These are phyloP conservation scores for Atta cephalotes DNA, from an alignment of 1,140 invertebrate genomes.

Conservation along the genomic window DNA sequence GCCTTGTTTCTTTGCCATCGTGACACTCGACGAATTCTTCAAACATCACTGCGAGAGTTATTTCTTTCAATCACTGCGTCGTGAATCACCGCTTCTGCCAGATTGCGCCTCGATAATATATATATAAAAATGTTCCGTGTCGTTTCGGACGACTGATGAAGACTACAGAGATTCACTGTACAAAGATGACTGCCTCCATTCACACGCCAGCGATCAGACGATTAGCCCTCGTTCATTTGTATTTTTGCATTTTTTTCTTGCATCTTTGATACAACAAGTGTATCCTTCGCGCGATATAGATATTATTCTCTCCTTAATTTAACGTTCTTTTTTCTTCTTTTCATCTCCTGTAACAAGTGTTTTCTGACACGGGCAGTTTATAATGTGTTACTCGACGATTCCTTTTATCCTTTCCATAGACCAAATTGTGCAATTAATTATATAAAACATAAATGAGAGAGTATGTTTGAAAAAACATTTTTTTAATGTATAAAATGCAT, in stretches of 20 bases:
- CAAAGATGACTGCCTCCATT: constrained; percentile 45
- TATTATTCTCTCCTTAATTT: constrained; percentile 8
- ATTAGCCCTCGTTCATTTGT: constrained; percentile 18
- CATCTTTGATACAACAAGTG: constrained; percentile 16
- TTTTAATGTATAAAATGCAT: not conserved
- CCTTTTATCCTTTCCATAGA: not conserved
- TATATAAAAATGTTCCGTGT: constrained; percentile 33
- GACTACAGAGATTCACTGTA: constrained; percentile 47
- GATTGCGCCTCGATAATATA: constrained; percentile 18
- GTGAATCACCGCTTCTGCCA: constrained; percentile 49
- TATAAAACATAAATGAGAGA: not conserved
- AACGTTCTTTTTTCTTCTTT: constrained; percentile 1
- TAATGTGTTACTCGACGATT: constrained; percentile 4
- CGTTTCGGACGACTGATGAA: constrained; percentile 45
- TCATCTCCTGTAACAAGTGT: not conserved
- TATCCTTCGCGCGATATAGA: not conserved
- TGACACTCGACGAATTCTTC: constrained; percentile 20
- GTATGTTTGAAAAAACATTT: not conserved
- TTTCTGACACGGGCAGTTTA: not conserved
- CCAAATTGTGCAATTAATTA: not conserved
- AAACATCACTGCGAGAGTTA: constrained; percentile 22
- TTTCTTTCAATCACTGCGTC: constrained; percentile 56
- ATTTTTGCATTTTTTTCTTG: not conserved
- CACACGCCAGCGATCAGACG: constrained; percentile 28
- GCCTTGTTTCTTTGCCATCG: constrained; percentile 49